Conservation (phyloP, 2,113 vertebrate species). For the Colius striatus region DNA sequence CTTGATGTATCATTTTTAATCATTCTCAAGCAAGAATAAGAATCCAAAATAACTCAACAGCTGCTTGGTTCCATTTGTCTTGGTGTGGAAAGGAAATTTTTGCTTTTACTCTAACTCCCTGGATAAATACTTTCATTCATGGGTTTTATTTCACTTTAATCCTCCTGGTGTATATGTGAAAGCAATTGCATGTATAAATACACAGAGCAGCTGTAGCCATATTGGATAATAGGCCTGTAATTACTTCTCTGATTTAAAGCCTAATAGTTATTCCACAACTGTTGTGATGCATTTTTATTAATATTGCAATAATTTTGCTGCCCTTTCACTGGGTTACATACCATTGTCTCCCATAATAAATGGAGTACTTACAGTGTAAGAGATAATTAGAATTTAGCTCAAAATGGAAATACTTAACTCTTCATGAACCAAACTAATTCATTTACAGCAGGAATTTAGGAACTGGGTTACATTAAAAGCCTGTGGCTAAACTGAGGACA, state of each 20-base stretch:
- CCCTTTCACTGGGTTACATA: constrained; percentile 63
- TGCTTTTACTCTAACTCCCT: constrained; percentile 24
- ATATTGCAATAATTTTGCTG: constrained; percentile 70
- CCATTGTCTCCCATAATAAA: constrained; percentile 65
- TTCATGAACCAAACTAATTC: background rate
- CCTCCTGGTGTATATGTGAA: constrained; percentile 38
- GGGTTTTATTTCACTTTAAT: constrained; percentile 54
- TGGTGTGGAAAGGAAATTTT: constrained; percentile 38
- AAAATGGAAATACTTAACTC: constrained; percentile 25
- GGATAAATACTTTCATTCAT: constrained; percentile 50
- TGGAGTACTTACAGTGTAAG: constrained; percentile 18
- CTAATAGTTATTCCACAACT: constrained; percentile 63
- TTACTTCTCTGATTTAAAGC: constrained; percentile 74
- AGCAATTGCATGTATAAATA: constrained; percentile 54
- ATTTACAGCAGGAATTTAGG: background rate
- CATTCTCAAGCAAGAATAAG: constrained; percentile 18
- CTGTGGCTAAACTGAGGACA: background rate
- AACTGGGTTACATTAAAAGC: background rate
- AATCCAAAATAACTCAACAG: constrained; percentile 45
- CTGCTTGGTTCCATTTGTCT: constrained; percentile 16
- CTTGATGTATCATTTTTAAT: constrained; percentile 11
- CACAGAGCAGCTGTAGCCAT: constrained; percentile 60
- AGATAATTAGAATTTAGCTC: constrained; percentile 52
- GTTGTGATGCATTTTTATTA: constrained; percentile 74
- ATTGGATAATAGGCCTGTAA: constrained; percentile 75